phyloP scores from a whole-genome alignment of 53 echinoderm and acorn worm genomes.

The Stichopus horrens region DNA sequence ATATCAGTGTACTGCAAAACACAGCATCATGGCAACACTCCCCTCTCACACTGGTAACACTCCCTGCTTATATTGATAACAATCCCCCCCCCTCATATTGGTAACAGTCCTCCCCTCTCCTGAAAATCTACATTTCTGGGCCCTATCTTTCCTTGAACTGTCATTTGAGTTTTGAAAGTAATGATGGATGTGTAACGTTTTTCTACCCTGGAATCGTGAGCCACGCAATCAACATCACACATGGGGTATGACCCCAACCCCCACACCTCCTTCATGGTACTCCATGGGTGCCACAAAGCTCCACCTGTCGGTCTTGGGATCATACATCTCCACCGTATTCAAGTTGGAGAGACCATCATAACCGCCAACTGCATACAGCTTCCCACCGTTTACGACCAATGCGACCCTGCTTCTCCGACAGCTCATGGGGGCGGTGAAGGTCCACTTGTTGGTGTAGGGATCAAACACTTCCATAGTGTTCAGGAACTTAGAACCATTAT shows the following conservation, averaged over 20 bases:
- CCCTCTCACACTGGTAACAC: too few relatives aligned
- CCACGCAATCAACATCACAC: not conserved
- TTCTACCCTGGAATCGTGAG: too few relatives aligned
- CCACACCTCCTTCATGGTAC: constrained; percentile 92
- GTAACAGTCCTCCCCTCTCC: too few relatives aligned
- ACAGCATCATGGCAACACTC: too few relatives aligned
- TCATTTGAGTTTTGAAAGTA: too few relatives aligned
- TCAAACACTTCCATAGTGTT: constrained; percentile 95
- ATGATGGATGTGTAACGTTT: too few relatives aligned
- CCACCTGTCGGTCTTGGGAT: constrained; percentile 76
- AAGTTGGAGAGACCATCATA: constrained; percentile 92
- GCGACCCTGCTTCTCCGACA: constrained; percentile 90
- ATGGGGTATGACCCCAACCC: constrained; percentile 92
- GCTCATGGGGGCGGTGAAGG: constrained; percentile 85
- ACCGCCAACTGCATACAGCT: constrained; percentile 88
- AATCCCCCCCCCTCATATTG: too few relatives aligned
- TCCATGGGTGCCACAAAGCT: constrained; percentile 74
- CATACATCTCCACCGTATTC: constrained; percentile 88
- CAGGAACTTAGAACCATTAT: constrained; percentile 93
- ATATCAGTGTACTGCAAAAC: too few relatives aligned
- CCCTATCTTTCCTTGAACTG: too few relatives aligned
- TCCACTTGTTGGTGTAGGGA: constrained; percentile 84
- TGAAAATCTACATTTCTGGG: too few relatives aligned
- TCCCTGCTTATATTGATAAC: too few relatives aligned
- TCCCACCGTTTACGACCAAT: constrained; percentile 87